Evolutionary conservation across 2,888 invertebrate species (phyloP).

Genomic region (Zonitis immaculata): DNA sequence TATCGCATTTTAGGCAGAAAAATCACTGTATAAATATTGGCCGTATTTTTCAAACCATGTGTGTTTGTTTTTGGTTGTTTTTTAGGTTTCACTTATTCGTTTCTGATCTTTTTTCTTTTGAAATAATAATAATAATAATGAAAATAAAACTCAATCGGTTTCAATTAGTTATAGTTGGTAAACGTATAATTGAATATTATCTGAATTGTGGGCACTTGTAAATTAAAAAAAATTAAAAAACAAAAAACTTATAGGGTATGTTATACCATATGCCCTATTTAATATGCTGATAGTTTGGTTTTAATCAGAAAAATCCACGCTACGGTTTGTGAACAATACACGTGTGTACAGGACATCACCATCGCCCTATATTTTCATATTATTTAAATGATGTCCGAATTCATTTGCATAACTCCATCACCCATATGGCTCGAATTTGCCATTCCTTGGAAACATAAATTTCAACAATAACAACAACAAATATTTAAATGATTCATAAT

Average conservation of each 20-base stretch:
- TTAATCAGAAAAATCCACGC: slow-evolving; percentile 40
- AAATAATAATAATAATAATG: background rate
- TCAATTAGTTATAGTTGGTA: slow-evolving; percentile 23
- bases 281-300: slow-evolving; percentile 38
- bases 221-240: too few species aligned
- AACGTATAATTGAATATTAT: slow-evolving; percentile 21
- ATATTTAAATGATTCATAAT: too few species aligned
- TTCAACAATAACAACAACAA: too few species aligned
- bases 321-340: slow-evolving; percentile 37
- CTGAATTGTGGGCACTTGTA: slow-evolving; percentile 22
- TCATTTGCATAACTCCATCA: slow-evolving; percentile 39
- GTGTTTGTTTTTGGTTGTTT: slow-evolving; percentile 24
- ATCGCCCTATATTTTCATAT: slow-evolving; percentile 40
- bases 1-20: slow-evolving; percentile 22
- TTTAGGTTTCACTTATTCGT: slow-evolving; percentile 9
- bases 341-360: slow-evolving; percentile 40
- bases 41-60: slow-evolving; percentile 39
- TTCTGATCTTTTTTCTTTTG: background rate
- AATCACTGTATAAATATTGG: slow-evolving; percentile 32
- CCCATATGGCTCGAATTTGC: slow-evolving; percentile 39
- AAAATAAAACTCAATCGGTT: slow-evolving; percentile 9
- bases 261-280: slow-evolving; percentile 41
- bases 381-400: slow-evolving; percentile 43
- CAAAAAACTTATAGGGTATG: slow-evolving; percentile 4
- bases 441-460: slow-evolving; percentile 26